A percentile compares a stretch with the other conserved stretches of the same genome.
phyloP scores from a whole-genome alignment of 2,888 invertebrate genomes.

The Gandaritis pyraliata region DNA sequence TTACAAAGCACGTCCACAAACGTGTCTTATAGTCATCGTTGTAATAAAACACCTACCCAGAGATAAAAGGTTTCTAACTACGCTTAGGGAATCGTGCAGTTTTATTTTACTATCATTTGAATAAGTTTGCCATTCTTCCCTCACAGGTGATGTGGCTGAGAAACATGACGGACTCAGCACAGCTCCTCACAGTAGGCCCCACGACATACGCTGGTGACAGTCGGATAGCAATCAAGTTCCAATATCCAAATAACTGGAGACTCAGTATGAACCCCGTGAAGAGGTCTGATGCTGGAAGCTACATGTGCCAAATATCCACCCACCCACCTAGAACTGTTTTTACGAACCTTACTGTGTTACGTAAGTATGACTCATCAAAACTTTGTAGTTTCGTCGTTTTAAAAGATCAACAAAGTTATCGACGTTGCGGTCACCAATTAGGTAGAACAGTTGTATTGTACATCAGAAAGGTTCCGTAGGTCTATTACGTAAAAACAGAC shows the following conservation, averaged over 20 bases:
- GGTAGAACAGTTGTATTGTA: too few species aligned
- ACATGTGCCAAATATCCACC: constrained; percentile 93
- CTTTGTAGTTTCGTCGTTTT: too few species aligned
- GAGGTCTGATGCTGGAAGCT: constrained; percentile 88
- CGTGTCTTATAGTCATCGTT: background rate
- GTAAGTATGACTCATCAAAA: constrained; percentile 74
- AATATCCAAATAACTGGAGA: constrained; percentile 89
- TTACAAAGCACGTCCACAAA: background rate
- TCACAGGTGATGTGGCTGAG: constrained; percentile 89
- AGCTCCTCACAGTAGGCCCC: constrained; percentile 86
- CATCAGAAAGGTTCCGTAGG: too few species aligned
- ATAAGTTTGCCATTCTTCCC: background rate
- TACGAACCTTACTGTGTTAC: constrained; percentile 89
- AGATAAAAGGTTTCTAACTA: background rate
- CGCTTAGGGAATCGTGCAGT: background rate
- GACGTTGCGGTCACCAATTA: too few species aligned
- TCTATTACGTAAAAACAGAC: too few species aligned
- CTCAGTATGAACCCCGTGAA: constrained; percentile 88
- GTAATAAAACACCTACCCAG: background rate
- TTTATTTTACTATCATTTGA: background rate
- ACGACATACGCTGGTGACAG: constrained; percentile 86
- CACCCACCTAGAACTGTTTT: constrained; percentile 91
- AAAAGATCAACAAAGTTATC: too few species aligned
- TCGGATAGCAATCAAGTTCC: constrained; percentile 86
- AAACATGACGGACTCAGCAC: constrained; percentile 86